phyloP scores from a whole-genome alignment of 2,888 invertebrate genomes.

The Limnephilus rhombicus region DNA sequence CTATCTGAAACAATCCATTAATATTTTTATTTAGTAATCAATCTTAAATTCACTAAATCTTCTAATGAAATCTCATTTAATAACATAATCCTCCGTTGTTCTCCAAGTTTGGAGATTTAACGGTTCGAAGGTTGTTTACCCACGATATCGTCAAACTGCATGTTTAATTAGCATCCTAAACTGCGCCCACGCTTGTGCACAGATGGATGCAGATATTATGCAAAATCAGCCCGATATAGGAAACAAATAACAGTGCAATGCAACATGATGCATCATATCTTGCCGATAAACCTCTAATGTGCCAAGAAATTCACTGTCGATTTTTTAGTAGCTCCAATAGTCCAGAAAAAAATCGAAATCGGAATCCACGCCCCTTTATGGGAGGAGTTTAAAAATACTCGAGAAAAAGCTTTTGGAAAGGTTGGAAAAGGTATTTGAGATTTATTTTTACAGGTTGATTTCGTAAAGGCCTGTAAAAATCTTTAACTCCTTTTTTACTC shows the following conservation, averaged over 20 bases:
- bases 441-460: no score
- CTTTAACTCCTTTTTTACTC: no score
- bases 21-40: neutral
- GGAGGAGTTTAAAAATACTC: no score
- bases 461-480: no score
- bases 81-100: neutral
- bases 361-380: no score
- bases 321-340: no score
- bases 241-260: slow-evolving; percentile 29
- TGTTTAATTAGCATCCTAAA: neutral
- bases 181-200: slow-evolving; percentile 13
- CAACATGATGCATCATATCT: slow-evolving; percentile 20
- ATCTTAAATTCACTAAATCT: neutral
- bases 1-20: neutral
- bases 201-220: slow-evolving; percentile 36
- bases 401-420: no score
- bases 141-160: slow-evolving; percentile 26
- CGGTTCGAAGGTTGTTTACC: neutral
- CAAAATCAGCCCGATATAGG: slow-evolving; percentile 20
- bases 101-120: neutral
- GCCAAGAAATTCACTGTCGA: no score
- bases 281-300: neutral
- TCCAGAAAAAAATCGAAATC: no score
- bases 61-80: neutral
- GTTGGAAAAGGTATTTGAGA: no score